Base-by-base conservation (phyloP, 1,140 invertebrate species). In the Diorhabda elongata region DNA sequence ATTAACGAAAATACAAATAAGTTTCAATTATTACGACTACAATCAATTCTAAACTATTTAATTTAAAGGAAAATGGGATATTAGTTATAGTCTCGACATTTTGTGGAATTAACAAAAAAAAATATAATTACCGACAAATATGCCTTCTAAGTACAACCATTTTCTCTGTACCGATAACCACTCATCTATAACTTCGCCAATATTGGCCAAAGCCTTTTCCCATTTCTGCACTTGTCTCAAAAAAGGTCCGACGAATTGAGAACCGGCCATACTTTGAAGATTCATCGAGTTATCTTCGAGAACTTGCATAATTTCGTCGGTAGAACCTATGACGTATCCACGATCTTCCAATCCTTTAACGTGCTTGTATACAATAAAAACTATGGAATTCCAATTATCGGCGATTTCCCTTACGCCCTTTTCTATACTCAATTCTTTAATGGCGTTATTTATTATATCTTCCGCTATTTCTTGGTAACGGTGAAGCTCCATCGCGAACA, bases 141-240 rank as follows among this genome's bases (percentile, higher is more conserved):
- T 95, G 0, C 93, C 93, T 78, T 96, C 94, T 66, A 97, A 82
- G 77, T 96, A 94, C 68, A 96, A 83, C 94, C 94, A 97, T 80
- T 94, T 95, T 69, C 88, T 84, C 77, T 96, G 94, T 3, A 93
- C 88, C 2, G 88, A 83, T 76, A 93, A 83, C 94, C 94, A 96
- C 61, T 90, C 87, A 75, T 94, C 92, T 6, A 97, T 85, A 3
- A 96, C 92, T 81, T 96, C 93, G 3, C 88, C 88, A 62, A 96
- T 91, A 5, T 87, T 85, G 2, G 91, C 89, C 71, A 97, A 81
- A 7, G 85, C 85, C 66, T 89, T 91, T 75, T 96, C 94, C 94
- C 92, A 96, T 68, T 87, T 89, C 78, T 94, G 90, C 0, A 95
- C 92, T 44, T 86, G 85, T 52, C 83, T 78, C 45, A 95, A 80